phyloP scores from a whole-genome alignment of 2,113 vertebrate genomes.

The Plectropomus leopardus region DNA sequence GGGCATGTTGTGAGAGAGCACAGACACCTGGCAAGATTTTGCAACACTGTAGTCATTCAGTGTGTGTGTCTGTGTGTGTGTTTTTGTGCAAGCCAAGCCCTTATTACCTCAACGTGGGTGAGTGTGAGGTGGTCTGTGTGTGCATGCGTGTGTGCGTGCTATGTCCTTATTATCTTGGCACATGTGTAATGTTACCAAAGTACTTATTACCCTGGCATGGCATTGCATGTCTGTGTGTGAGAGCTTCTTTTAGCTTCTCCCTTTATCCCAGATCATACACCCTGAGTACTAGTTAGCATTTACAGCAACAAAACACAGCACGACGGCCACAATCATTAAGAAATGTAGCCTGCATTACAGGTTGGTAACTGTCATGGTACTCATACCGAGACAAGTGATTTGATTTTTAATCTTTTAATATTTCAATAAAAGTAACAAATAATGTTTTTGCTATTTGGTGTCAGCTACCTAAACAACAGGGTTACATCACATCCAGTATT shows the following conservation, averaged over 20 bases:
- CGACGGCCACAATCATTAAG: neutral
- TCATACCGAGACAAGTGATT: neutral
- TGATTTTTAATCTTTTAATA: neutral
- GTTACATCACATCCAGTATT: neutral
- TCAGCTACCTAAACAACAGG: neutral
- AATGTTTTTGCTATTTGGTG: no score
- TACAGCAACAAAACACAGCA: constrained; percentile 28
- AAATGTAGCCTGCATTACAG: constrained; percentile 14
- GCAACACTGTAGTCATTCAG: constrained; percentile 47
- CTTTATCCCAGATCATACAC: constrained; percentile 41
- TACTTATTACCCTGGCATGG: constrained; percentile 57
- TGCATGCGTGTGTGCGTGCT: constrained; percentile 42
- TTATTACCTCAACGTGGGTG: constrained; percentile 66
- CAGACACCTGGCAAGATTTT: constrained; percentile 65
- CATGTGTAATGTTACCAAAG: constrained; percentile 63
- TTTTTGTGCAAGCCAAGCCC: constrained; percentile 56
- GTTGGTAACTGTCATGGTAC: neutral
- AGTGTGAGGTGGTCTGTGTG: constrained; percentile 61
- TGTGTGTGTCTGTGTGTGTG: constrained; percentile 47
- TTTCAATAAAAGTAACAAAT: neutral
- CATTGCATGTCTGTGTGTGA: constrained; percentile 16
- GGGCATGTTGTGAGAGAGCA: constrained; percentile 41
- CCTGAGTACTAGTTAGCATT: constrained; percentile 41
- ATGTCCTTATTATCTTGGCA: constrained; percentile 60
- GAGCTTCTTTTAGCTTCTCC: constrained; percentile 37